A percentile compares a stretch with the other conserved stretches of the same genome.
Evolutionary conservation across 2,888 invertebrate species (phyloP).

Genomic region (Agriotes lineatus): DNA sequence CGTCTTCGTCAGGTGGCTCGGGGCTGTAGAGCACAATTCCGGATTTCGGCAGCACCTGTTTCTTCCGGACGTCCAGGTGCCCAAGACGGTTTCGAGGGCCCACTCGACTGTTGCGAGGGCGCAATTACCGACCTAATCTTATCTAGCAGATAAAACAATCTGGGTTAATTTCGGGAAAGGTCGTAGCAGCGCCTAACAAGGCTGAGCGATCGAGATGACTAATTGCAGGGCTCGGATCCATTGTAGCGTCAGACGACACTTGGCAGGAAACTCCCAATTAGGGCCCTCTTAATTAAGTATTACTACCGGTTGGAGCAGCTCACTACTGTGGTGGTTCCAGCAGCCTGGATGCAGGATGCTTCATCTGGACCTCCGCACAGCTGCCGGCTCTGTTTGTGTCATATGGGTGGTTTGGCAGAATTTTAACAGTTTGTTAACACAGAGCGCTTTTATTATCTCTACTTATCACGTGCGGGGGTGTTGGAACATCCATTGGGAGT

Average conservation of each 20-base stretch:
- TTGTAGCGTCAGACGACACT: slow-evolving; percentile 53
- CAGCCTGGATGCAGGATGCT: slow-evolving; percentile 28
- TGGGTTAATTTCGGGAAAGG: background rate
- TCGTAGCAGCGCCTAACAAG: slow-evolving; percentile 7
- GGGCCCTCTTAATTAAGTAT: slow-evolving; percentile 58
- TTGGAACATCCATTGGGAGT: slow-evolving; percentile 34
- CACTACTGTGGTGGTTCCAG: slow-evolving; percentile 41
- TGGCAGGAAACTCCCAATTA: slow-evolving; percentile 62
- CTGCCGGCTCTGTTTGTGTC: slow-evolving; percentile 51
- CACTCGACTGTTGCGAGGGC: slow-evolving; percentile 25
- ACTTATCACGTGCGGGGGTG: slow-evolving; percentile 55
- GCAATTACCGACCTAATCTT: background rate
- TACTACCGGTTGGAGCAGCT: slow-evolving; percentile 54
- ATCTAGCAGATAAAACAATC: background rate
- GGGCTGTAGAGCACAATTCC: slow-evolving; percentile 62
- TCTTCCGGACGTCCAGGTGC: slow-evolving; percentile 58
- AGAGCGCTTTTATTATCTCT: slow-evolving; percentile 55
- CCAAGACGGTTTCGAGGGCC: slow-evolving; percentile 27
- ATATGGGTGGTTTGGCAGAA: slow-evolving; percentile 59
- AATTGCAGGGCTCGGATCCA: slow-evolving; percentile 52
- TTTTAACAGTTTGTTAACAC: slow-evolving; percentile 62
- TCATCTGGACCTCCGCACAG: slow-evolving; percentile 54
- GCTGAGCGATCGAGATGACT: slow-evolving; percentile 47
- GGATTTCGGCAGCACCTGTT: slow-evolving; percentile 61
- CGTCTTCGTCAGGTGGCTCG: slow-evolving; percentile 55